A percentile compares a stretch with the other conserved stretches of the same genome.
Conservation (phyloP, 2,113 vertebrate genomes). For the Halichoeres trimaculatus region DNA sequence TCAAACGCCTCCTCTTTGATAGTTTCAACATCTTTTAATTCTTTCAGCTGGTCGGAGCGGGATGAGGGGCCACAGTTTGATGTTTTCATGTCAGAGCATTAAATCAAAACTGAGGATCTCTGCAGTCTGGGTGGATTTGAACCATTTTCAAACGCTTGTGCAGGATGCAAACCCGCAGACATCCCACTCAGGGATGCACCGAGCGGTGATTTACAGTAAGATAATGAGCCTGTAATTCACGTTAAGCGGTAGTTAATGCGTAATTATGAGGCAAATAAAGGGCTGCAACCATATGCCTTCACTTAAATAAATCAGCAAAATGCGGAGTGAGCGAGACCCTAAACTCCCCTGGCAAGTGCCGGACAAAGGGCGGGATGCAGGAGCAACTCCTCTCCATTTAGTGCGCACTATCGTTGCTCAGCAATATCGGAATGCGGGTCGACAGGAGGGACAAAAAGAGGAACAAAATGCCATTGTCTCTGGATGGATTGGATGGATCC, state of each 20-base stretch:
- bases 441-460: constrained; percentile 87
- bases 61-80: constrained; percentile 44
- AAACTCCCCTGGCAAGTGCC: constrained; percentile 74
- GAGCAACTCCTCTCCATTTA: constrained; percentile 76
- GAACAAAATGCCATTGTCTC: constrained; percentile 94
- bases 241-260: constrained; percentile 71
- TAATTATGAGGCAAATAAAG: constrained; percentile 75
- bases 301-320: constrained; percentile 84
- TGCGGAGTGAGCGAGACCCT: constrained; percentile 67
- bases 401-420: constrained; percentile 76
- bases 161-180: constrained; percentile 2
- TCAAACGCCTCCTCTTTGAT: constrained; percentile 80
- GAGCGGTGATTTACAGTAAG: constrained; percentile 79
- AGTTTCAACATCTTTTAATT: constrained; percentile 82
- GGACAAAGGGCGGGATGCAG: constrained; percentile 71
- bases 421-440: constrained; percentile 88
- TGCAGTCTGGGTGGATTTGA: neutral
- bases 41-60: constrained; percentile 69
- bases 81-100: constrained; percentile 45
- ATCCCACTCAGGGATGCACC: neutral
- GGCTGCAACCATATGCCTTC: constrained; percentile 66
- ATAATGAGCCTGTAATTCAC: constrained; percentile 68
- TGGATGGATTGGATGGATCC: constrained; percentile 84
- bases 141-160: neutral
- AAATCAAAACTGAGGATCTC: neutral